Evolutionary conservation across 1,140 invertebrate species (phyloP), one percentile per base, ranked within the genome.

Genomic region (Coelopa frigida): DNA sequence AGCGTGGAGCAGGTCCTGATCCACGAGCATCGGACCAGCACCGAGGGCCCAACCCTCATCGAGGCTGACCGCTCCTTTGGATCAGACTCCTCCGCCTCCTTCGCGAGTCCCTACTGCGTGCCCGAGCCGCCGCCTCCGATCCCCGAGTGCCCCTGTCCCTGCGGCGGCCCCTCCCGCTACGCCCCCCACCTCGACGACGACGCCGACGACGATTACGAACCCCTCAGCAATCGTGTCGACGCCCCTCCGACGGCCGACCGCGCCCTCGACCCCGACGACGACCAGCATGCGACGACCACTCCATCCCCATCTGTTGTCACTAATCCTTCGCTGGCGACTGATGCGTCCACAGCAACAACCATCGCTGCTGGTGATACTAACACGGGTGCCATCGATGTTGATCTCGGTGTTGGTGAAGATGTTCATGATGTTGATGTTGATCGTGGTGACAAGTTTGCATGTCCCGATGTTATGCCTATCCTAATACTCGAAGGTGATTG

Each of bases 401-500:
- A 49, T 33, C 51, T 33, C 23, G 15, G 33, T 29, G 24, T 48
- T 41, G 36, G 35, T 26, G 48, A 21, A 23, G 48, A 49, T 33
- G 12, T 29, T 36, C 21, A 46, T 43, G 32, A 31, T 46, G 44
- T 27, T 35, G 23, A 44, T 44, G 17, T 44, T 24, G 36, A 22
- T 31, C 40, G 23, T 55, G 58, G 39, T 46, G 56, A 49, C 29
- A 54, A 50, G 36, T 48, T 56, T 67, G 61, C 63, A 68, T 68
- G 64, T 37, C 64, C 64, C 37, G 64, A 68, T 64, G 57, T 67
- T 51, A 67, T 64, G 64, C 64, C 64, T 54, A 60, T 68, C 49
- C 59, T 68, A 41, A 68, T 68, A 57, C 60, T 68, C 53, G 64
- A 68, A 68, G 64, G 64, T 68, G 64, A 68, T 64, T 64, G 52